Percentiles rank a stretch among this genome's conserved stretches.
These are phyloP conservation scores for Neosalanx taihuensis DNA, from an alignment of 2,797 vertebrate genomes.

Conservation along the genomic window DNA sequence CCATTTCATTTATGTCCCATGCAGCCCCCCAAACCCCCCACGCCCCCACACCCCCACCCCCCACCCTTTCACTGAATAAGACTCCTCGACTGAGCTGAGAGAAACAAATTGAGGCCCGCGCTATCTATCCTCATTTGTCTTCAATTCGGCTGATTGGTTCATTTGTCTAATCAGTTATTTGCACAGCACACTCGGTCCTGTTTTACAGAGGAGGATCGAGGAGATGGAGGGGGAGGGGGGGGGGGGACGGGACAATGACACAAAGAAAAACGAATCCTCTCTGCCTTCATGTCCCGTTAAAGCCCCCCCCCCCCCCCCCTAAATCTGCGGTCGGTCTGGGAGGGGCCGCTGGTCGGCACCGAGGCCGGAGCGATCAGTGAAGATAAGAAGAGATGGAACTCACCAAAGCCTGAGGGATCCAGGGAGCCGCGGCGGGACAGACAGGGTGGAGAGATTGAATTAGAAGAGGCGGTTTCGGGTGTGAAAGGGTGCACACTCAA, in stretches of 20 bases:
- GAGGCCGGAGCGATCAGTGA: neutral
- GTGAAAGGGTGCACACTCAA: conserved; percentile 1
- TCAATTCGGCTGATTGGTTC: conserved; percentile 1
- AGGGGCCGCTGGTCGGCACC: neutral
- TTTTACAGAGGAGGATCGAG: neutral
- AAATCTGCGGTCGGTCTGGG: neutral
- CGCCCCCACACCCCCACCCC: no score
- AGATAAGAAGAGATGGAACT: conserved; percentile 30
- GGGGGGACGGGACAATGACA: neutral
- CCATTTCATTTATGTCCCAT: neutral
- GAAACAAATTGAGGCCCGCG: no score
- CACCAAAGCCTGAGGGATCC: conserved; percentile 86
- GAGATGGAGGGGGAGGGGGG: neutral
- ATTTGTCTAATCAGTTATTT: neutral
- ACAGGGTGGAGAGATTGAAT: conserved; percentile 56
- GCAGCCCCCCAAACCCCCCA: no score
- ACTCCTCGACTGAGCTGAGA: no score
- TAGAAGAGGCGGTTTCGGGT: conserved; percentile 44
- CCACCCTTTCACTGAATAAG: no score
- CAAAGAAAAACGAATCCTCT: neutral
- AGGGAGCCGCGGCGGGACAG: conserved; percentile 54
- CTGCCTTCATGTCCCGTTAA: neutral
- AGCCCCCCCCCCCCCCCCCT: no score
- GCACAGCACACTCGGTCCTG: neutral
- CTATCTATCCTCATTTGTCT: conserved; percentile 2